A percentile compares a stretch with the other conserved stretches of the same genome.
Conservation (phyloP, 2,113 vertebrate genomes). For the Elaphurus davidianus region DNA sequence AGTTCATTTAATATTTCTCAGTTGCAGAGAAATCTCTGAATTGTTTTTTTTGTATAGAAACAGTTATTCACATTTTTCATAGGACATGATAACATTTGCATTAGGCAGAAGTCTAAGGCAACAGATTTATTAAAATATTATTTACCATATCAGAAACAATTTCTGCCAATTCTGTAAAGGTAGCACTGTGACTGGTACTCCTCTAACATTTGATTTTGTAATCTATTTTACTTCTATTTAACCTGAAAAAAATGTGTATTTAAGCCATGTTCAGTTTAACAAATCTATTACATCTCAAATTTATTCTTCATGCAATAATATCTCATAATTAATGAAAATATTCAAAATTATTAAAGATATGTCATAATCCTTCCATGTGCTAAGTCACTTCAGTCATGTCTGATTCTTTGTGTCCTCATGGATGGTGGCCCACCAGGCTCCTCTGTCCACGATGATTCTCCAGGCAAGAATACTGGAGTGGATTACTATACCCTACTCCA, state of each 20-base stretch:
- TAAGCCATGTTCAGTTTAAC: neutral
- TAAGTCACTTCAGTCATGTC: neutral
- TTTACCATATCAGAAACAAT: neutral
- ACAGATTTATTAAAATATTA: neutral
- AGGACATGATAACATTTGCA: neutral
- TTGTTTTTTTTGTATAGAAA: neutral
- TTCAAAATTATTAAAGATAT: neutral
- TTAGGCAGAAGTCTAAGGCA: neutral
- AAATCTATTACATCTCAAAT: neutral
- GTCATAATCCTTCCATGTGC: neutral
- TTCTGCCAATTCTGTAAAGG: neutral
- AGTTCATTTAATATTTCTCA: neutral
- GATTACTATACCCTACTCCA: neutral
- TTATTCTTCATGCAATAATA: neutral
- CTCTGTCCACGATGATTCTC: neutral
- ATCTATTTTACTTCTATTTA: neutral
- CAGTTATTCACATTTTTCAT: neutral
- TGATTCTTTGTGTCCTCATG: neutral
- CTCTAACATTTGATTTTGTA: neutral
- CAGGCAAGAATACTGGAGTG: neutral
- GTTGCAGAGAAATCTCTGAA: neutral
- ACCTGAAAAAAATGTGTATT: neutral
- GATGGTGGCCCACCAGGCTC: neutral
- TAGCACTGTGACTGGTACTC: neutral
- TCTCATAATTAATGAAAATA: neutral